phyloP scores from a whole-genome alignment of 2,113 vertebrate genomes.

The Stigmatopora nigra region DNA sequence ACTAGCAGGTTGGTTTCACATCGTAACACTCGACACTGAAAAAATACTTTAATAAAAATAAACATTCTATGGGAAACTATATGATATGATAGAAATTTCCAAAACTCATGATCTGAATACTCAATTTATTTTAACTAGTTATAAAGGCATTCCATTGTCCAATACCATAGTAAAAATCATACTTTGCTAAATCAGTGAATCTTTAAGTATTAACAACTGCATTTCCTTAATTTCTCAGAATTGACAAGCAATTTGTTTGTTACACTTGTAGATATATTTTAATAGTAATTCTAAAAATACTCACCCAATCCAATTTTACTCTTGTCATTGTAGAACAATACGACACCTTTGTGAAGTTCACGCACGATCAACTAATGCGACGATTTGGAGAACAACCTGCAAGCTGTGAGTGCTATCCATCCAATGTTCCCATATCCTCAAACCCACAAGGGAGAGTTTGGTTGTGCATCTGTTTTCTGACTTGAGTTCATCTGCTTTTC shows the following conservation, averaged over 20 bases:
- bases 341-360: constrained; percentile 99
- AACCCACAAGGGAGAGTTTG: constrained; percentile 4
- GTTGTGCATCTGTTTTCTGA: constrained; percentile 34
- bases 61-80: no score
- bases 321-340: constrained; percentile 82
- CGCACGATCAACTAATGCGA: constrained; percentile 97
- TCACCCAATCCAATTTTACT: neutral
- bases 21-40: neutral
- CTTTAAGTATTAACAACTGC: no score
- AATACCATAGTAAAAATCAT: no score
- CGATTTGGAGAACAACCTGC: constrained; percentile 98
- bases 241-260: no score
- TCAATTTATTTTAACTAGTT: no score
- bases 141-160: no score
- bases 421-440: constrained; percentile 18
- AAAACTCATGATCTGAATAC: no score
- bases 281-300: neutral
- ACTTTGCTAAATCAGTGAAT: no score
- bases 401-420: constrained; percentile 81
- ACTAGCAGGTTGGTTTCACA: constrained; percentile 81
- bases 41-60: neutral
- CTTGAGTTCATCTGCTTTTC: constrained; percentile 33
- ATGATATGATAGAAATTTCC: no score
- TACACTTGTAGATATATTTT: neutral
- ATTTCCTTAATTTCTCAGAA: no score